Evolutionary conservation across 2,797 vertebrate genomes (phyloP), one percentile per base, ranked within the genome.

Genomic region (Hemibagrus guttatus): DNA sequence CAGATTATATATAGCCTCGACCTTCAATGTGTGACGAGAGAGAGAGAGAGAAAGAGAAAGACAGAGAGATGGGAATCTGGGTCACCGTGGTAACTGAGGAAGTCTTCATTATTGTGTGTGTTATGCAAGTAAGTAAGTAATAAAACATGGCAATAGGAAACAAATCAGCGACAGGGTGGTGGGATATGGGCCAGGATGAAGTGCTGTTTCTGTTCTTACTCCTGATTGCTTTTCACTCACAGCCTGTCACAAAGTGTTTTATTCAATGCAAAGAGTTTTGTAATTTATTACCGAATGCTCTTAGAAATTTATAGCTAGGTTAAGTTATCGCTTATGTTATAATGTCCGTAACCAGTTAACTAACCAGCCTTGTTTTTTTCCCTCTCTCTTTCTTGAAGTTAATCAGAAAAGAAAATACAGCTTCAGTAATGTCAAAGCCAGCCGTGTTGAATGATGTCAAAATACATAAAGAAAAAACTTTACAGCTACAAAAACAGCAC

Each of bases 1-100:
- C 39, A 68, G 66, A 88, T 92, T 93, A 92, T 92, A 92, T 92
- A 93, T 92, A 92, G 91, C 75, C 75, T 75, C 71, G 31, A 88
- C 89, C 88, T 88, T 91, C 79, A 90, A 1, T 71, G 52, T 35
- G 56, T 56, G 66, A 21, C 56, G 58, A 79, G 71, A 59, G 58
- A 61, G 49, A 74, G n/a, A 54, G 5, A 52, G 59, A 79, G 59
- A 68, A 61, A 63, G 69, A 81, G 17, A 75, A 5, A 81, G 1
- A 39, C 39, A 82, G 71, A 68, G 59, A 69, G 76, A 72, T 82
- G 59, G 86, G 85, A 86, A 89, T 88, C 83, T 89, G 80, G 90
- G 90, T 89, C 90, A 66, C 83, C 59, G 90, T 87, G 87, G 88
- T 81, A 87, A 81, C 85, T 75, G 66, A 71, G 85, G 49, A 85